Percentiles rank a stretch among this genome's conserved stretches.
These are phyloP conservation scores for Anagrus nilaparvatae DNA, from an alignment of 1,140 invertebrate species.

Conservation along the genomic window DNA sequence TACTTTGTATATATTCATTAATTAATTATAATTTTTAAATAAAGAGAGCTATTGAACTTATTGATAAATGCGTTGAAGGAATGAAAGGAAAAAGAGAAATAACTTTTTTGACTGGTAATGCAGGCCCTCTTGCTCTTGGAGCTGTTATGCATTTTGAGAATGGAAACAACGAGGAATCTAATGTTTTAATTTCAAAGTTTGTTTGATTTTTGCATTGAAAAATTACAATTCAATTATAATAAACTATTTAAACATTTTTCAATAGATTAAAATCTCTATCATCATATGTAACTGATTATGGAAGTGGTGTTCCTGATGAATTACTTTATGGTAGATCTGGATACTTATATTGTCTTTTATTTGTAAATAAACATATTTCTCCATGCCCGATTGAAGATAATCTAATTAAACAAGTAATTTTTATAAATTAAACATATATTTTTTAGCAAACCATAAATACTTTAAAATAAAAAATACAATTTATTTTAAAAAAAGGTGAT, in stretches of 20 bases:
- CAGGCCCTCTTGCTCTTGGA: conserved; percentile 61
- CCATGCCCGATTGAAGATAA: conserved; percentile 36
- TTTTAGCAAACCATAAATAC: neutral
- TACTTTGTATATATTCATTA: neutral
- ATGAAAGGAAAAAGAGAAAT: conserved; percentile 41
- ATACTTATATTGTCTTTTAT: conserved; percentile 69
- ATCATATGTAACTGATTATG: conserved; percentile 40
- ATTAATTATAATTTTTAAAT: conserved; percentile 19
- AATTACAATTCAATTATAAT: neutral
- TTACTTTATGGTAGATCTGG: conserved; percentile 75
- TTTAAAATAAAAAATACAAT: conserved; percentile 1
- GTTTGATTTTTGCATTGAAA: conserved; percentile 12
- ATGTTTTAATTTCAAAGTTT: conserved; percentile 43
- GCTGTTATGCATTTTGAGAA: conserved; percentile 52
- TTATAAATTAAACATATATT: conserved; percentile 1
- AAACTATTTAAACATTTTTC: conserved; percentile 9
- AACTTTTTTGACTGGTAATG: conserved; percentile 69
- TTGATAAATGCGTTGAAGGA: conserved; percentile 37
- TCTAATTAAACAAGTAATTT: conserved; percentile 41
- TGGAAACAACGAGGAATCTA: conserved; percentile 36
- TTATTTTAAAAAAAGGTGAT: conserved; percentile 45
- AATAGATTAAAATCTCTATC: conserved; percentile 44
- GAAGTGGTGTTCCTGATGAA: conserved; percentile 61
- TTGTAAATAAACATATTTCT: conserved; percentile 54
- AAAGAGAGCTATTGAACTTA: conserved; percentile 40